These are phyloP conservation scores for Cathartes aura DNA, from an alignment of 2,113 vertebrate species.

Conservation along the genomic window DNA sequence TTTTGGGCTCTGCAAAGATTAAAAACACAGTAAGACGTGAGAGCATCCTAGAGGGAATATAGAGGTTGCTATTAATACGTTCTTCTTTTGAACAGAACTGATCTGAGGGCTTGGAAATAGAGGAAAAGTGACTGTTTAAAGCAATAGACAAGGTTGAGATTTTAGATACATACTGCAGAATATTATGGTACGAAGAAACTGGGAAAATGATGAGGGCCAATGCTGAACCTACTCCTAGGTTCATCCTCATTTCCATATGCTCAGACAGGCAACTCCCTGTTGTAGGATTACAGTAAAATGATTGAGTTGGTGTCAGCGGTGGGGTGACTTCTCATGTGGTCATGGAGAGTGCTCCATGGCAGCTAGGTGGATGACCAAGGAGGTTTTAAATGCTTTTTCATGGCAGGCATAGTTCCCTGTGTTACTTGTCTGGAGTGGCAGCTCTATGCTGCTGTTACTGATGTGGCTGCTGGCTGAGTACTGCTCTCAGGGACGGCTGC, in stretches of 20 bases:
- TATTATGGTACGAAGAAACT: neutral
- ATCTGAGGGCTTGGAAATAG: slow-evolving; percentile 59
- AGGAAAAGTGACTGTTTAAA: slow-evolving; percentile 63
- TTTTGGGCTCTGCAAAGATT: slow-evolving; percentile 67
- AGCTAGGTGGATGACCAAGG: neutral
- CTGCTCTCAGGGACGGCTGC: neutral
- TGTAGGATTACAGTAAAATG: neutral
- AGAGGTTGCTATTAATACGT: slow-evolving; percentile 68
- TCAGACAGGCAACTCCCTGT: neutral
- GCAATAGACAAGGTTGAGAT: slow-evolving; percentile 29
- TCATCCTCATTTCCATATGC: neutral
- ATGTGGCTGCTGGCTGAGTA: neutral
- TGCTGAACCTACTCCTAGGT: neutral
- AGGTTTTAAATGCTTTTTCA: neutral
- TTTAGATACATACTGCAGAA: neutral
- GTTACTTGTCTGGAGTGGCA: neutral
- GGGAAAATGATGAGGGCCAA: neutral
- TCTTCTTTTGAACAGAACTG: slow-evolving; percentile 66
- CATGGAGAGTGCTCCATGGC: neutral
- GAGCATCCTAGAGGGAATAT: slow-evolving; percentile 65
- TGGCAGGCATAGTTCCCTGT: neutral
- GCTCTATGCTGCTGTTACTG: accelerated
- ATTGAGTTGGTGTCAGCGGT: neutral
- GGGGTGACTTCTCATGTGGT: neutral
- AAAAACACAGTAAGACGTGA: slow-evolving; percentile 72